A percentile compares a stretch with the other conserved stretches of the same genome.
These are phyloP conservation scores for Hydrophis major DNA, from an alignment of 2,797 vertebrate genomes.

Conservation along the genomic window DNA sequence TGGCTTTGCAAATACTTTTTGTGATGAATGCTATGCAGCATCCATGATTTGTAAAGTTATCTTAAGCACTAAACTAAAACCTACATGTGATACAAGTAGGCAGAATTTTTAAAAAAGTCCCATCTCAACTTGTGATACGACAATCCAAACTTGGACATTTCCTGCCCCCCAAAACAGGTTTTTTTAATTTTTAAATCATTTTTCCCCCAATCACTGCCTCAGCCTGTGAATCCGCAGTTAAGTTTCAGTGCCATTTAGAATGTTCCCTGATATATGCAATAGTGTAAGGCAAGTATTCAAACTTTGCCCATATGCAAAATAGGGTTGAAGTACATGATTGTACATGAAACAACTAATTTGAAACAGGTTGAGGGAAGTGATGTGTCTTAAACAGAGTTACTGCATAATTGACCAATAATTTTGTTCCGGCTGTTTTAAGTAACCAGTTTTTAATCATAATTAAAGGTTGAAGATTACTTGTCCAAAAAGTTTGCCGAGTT, in stretches of 20 bases:
- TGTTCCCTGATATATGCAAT: neutral
- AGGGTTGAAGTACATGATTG: neutral
- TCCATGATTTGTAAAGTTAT: neutral
- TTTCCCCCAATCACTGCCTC: neutral
- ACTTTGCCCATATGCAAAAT: neutral
- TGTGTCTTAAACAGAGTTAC: neutral
- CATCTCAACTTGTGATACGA: neutral
- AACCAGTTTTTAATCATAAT: neutral
- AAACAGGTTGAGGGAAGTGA: neutral
- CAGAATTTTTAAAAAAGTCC: neutral
- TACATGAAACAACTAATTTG: neutral
- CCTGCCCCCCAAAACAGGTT: neutral
- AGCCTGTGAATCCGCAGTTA: neutral
- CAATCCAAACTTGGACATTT: too few relatives aligned
- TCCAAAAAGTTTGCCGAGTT: constrained; percentile 83
- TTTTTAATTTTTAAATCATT: neutral
- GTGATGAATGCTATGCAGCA: neutral
- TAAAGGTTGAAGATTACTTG: constrained; percentile 83
- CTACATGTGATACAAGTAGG: neutral
- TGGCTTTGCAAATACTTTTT: neutral
- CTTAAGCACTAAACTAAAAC: neutral
- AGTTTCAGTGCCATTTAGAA: neutral
- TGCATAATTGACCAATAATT: neutral
- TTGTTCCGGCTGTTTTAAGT: neutral
- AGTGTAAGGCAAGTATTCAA: neutral